Evolutionary conservation across 2,888 invertebrate species (phyloP).

Genomic region (Leptura quadrifasciata): DNA sequence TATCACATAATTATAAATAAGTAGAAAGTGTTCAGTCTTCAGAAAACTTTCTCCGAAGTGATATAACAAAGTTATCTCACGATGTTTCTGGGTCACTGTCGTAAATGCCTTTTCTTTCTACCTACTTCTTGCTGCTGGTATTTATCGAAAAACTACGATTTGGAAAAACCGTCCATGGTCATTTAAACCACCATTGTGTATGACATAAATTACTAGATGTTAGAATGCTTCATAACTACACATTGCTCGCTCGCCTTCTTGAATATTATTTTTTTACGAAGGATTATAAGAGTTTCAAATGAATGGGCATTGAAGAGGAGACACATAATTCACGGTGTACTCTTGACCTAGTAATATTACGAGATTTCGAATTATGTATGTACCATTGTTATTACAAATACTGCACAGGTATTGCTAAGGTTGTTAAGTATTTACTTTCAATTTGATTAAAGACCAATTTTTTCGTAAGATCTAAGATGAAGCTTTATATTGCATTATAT

Average conservation of each 20-base stretch:
- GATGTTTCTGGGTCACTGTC: constrained; percentile 65
- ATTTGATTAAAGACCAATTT: no score
- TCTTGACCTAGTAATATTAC: no score
- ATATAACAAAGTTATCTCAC: constrained; percentile 63
- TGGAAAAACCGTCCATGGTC: neutral
- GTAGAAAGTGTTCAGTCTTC: constrained; percentile 57
- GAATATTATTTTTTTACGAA: neutral
- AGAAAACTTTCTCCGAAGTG: constrained; percentile 61
- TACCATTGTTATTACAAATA: no score
- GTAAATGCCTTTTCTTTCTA: constrained; percentile 42
- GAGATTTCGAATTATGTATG: no score
- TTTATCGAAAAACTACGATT: neutral
- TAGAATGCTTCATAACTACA: neutral
- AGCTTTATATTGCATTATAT: no score
- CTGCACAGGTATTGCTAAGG: no score
- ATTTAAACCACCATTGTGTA: neutral
- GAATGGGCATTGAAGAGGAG: no score
- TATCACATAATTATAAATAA: constrained; percentile 51
- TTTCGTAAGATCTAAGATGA: no score
- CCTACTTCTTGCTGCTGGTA: neutral
- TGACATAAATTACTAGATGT: neutral
- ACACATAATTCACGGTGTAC: no score
- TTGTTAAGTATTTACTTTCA: no score
- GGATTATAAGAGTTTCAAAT: neutral
- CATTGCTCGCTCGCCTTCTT: neutral